Base-by-base conservation (phyloP, 2,888 invertebrate genomes). In the Drosophila villosipedis region DNA sequence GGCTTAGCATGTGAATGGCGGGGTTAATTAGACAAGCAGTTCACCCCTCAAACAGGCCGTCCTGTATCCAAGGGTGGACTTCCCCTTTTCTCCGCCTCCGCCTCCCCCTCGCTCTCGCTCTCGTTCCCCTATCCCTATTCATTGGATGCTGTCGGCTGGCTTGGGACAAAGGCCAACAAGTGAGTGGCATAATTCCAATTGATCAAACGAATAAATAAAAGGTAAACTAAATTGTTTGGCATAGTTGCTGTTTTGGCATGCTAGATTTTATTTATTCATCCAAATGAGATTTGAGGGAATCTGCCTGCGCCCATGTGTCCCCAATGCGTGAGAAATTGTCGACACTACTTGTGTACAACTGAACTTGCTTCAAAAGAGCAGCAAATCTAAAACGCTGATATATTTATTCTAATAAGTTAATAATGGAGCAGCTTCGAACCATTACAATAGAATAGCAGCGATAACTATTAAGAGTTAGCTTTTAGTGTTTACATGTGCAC, bases 1-100 rank as follows among this genome's bases (percentile, higher is more conserved):
- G 71, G 65, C 73, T 80, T 86, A 62, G 84, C 81, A 78, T 89
- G 77, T 79, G 89, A 89, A 86, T 69, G 63, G 65, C 60, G 65
- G 80, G 74, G 70, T 64, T 89, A 84, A 89, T 84, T 84, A 83
- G 84, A 35, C 70, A 16, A 54, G 58, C 73, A 54, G 50, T 30
- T 25, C 64, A 61, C 33, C 63, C 55, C 54, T 31, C 25, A 39
- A 10, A 10, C 10, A 43, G 25, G 25, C 16, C 47, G 25, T 9
- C 16, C 28, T 47, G 16, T 47, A 25, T 25, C 16, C 47, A 47
- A 16, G 25, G 25, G 25, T 47, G 16, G 9, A 25, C 22, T 16
- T 16, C 6, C 22, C 50, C 22, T 31, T 31, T 22, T 2, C 30
- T 22, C 31, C 14, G 9, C 7, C 28, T 19, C 22, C 1, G 10